Conservation (phyloP, 2,888 invertebrate genomes). For the Sycophila texana region DNA sequence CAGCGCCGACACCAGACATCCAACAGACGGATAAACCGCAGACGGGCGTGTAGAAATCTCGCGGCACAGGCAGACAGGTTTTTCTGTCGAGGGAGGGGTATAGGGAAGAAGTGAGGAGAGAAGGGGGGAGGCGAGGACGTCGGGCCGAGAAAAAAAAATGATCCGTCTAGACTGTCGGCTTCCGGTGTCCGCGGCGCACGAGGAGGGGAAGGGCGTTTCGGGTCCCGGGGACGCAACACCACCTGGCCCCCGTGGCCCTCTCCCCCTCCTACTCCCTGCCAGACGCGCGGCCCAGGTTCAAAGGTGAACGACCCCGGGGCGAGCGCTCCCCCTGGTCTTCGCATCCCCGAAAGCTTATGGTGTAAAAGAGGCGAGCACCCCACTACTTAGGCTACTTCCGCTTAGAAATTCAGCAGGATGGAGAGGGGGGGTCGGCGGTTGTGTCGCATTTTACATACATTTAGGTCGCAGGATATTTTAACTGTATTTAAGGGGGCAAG, state of each 20-base stretch:
- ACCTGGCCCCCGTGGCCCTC: slow-evolving; percentile 60
- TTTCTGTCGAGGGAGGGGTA: slow-evolving; percentile 38
- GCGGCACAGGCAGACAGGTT: slow-evolving; percentile 27
- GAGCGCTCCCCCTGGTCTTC: not conserved
- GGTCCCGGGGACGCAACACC: slow-evolving; percentile 57
- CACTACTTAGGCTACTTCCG: not conserved
- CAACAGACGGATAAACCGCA: slow-evolving; percentile 35
- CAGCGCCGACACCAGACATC: slow-evolving; percentile 15
- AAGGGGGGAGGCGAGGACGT: too few relatives aligned
- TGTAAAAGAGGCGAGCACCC: too few relatives aligned
- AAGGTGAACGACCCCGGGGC: slow-evolving; percentile 62
- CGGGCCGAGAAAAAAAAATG: slow-evolving; percentile 59
- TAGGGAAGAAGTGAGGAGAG: too few relatives aligned
- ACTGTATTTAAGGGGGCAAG: too few relatives aligned
- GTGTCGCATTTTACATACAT: too few relatives aligned
- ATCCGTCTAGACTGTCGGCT: slow-evolving; percentile 70
- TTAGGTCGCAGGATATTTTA: too few relatives aligned
- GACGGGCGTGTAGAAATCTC: slow-evolving; percentile 37
- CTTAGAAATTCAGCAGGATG: not conserved
- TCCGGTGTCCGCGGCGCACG: slow-evolving; percentile 60
- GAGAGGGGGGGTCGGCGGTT: not conserved
- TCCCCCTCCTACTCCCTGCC: not conserved
- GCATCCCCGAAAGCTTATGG: slow-evolving; percentile 1
- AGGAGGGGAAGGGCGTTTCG: slow-evolving; percentile 40
- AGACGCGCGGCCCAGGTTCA: slow-evolving; percentile 58